A percentile compares a stretch with the other conserved stretches of the same genome.
Conservation (phyloP, 2,888 invertebrate genomes). For the Eucriotettix oculatus region DNA sequence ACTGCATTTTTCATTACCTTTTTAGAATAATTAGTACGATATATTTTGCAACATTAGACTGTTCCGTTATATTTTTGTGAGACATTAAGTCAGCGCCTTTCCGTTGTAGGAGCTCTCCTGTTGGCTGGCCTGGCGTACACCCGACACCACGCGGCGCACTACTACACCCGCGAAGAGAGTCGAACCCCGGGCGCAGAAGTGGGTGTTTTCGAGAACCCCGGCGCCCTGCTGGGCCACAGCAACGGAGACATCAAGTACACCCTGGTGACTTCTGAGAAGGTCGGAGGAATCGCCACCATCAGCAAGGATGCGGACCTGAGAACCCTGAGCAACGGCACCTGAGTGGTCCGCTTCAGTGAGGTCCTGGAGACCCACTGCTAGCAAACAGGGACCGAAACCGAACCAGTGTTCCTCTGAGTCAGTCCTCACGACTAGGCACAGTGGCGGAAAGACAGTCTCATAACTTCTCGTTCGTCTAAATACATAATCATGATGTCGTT, state of each 20-base stretch:
- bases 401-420: too few species aligned
- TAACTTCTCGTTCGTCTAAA: too few species aligned
- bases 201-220: conserved; percentile 25
- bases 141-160: conserved; percentile 50
- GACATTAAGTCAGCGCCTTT: too few species aligned
- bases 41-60: too few species aligned
- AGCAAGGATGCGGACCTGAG: conserved; percentile 19
- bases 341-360: conserved; percentile 15
- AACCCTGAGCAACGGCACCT: conserved; percentile 17
- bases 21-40: too few species aligned
- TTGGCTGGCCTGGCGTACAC: conserved; percentile 42
- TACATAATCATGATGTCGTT: too few species aligned
- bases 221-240: conserved; percentile 24
- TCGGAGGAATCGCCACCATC: conserved; percentile 18
- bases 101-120: conserved; percentile 12
- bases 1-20: too few species aligned
- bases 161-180: conserved; percentile 67
- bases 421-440: too few species aligned
- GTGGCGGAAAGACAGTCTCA: too few species aligned
- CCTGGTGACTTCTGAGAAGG: conserved; percentile 6
- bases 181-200: conserved; percentile 23
- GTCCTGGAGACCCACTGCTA: conserved; percentile 13
- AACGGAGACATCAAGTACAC: conserved; percentile 30
- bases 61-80: too few species aligned
- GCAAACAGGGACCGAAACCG: not conserved